Conservation (phyloP, 1,140 invertebrate genomes). For the Steinernema khuongi region DNA sequence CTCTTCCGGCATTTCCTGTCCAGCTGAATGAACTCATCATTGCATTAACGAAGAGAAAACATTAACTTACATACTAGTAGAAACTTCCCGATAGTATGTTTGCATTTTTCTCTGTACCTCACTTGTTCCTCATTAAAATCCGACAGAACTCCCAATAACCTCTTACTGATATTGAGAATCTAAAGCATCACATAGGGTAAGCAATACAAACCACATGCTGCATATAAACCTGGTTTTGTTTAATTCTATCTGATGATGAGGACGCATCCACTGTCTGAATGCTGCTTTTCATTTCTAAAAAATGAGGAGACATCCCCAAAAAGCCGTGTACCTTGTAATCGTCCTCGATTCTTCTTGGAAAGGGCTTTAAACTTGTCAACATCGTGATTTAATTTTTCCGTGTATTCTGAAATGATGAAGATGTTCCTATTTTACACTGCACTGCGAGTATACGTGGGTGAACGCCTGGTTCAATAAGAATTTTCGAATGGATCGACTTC, state of each 20-base stretch:
- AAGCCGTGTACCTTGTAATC: background rate
- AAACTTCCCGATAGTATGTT: background rate
- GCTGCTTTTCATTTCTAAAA: background rate
- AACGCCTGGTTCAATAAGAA: background rate
- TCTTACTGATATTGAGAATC: background rate
- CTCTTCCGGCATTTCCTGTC: slow-evolving; percentile 87
- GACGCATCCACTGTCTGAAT: background rate
- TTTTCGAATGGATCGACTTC: background rate
- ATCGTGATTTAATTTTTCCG: background rate
- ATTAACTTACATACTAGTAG: slow-evolving; percentile 4
- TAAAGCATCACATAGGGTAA: background rate
- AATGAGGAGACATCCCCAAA: background rate
- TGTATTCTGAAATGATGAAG: background rate
- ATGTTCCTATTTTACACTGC: too few species aligned
- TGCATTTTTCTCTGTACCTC: slow-evolving; percentile 9
- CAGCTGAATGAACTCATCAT: slow-evolving; percentile 55
- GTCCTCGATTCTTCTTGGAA: background rate
- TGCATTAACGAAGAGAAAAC: background rate
- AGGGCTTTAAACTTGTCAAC: background rate
- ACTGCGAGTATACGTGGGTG: slow-evolving; percentile 1
- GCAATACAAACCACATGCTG: background rate
- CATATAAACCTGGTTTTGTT: background rate
- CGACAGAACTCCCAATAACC: background rate
- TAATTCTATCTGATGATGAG: background rate
- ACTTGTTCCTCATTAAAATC: slow-evolving; percentile 14